phyloP scores from a whole-genome alignment of 2,888 invertebrate genomes.

The Psylliodes chrysocephalus region DNA sequence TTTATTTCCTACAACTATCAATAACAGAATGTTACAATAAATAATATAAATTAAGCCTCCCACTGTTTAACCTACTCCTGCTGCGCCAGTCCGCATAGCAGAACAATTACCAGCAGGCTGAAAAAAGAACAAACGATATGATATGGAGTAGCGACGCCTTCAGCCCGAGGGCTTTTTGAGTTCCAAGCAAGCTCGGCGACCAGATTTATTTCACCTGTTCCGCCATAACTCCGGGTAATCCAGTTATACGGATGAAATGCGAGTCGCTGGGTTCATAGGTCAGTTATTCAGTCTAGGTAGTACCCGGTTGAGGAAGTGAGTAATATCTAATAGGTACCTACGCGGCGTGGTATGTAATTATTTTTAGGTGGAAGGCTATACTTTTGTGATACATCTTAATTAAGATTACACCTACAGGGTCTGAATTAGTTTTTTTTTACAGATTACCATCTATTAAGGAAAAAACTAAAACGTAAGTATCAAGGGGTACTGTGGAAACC shows the following conservation, averaged over 20 bases:
- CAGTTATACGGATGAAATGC: constrained; percentile 27
- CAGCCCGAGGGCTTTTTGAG: neutral
- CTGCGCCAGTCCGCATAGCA: neutral
- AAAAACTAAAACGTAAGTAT: no score
- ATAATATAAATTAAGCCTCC: no score
- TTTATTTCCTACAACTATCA: no score
- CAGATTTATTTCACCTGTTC: constrained; percentile 22
- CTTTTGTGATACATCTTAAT: constrained; percentile 2
- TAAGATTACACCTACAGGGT: no score
- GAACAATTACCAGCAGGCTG: neutral
- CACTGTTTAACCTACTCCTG: neutral
- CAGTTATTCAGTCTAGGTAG: constrained; percentile 27
- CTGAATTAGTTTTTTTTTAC: no score
- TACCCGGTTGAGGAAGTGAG: constrained; percentile 13
- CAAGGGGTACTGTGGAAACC: no score
- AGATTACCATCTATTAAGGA: no score
- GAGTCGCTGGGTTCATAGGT: constrained; percentile 15
- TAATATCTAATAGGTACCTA: no score
- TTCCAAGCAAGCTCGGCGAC: neutral
- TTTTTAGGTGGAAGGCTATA: neutral
- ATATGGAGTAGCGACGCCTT: neutral
- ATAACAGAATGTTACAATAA: no score
- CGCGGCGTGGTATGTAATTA: neutral
- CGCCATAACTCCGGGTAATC: constrained; percentile 19
- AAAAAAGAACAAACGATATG: neutral